Evolutionary conservation across 2,888 invertebrate genomes (phyloP).

Genomic region (Synanthedon tipuliformis): DNA sequence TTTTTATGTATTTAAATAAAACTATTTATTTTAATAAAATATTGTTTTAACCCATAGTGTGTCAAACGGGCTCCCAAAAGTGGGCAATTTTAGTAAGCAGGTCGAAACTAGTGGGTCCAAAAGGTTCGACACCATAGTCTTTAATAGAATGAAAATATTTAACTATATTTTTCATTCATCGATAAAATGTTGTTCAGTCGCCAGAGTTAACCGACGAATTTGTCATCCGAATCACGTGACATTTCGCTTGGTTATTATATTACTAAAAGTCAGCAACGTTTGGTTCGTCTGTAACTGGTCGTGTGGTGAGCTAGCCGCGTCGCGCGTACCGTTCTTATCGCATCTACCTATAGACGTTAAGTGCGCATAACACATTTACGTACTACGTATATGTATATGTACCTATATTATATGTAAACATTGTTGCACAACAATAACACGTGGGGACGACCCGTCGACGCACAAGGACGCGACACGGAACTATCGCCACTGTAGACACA

Average conservation of each 20-base stretch:
- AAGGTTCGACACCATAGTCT: no score
- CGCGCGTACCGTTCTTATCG: slow-evolving; percentile 48
- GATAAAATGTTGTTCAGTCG: slow-evolving; percentile 41
- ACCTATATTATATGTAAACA: slow-evolving; percentile 38
- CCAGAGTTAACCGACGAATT: slow-evolving; percentile 41
- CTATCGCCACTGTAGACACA: slow-evolving; percentile 12
- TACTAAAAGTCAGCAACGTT: slow-evolving; percentile 18
- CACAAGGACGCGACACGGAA: slow-evolving; percentile 42
- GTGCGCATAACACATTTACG: slow-evolving; percentile 37
- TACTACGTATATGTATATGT: slow-evolving; percentile 40
- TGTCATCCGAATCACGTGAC: slow-evolving; percentile 65
- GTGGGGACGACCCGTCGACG: slow-evolving; percentile 34
- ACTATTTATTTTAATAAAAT: no score
- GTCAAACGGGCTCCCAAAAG: no score
- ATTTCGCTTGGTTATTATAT: slow-evolving; percentile 51
- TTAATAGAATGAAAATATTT: background rate
- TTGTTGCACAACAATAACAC: slow-evolving; percentile 66
- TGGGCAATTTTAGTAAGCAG: no score
- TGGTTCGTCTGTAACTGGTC: slow-evolving; percentile 51
- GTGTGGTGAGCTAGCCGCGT: slow-evolving; percentile 47
- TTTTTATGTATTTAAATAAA: no score
- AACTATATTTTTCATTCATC: slow-evolving; percentile 9
- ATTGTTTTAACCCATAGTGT: no score
- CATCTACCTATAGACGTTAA: slow-evolving; percentile 28
- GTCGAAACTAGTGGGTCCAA: no score